These are phyloP conservation scores for Brachionus plicatilis DNA, from an alignment of 1,140 invertebrate species.

Conservation along the genomic window DNA sequence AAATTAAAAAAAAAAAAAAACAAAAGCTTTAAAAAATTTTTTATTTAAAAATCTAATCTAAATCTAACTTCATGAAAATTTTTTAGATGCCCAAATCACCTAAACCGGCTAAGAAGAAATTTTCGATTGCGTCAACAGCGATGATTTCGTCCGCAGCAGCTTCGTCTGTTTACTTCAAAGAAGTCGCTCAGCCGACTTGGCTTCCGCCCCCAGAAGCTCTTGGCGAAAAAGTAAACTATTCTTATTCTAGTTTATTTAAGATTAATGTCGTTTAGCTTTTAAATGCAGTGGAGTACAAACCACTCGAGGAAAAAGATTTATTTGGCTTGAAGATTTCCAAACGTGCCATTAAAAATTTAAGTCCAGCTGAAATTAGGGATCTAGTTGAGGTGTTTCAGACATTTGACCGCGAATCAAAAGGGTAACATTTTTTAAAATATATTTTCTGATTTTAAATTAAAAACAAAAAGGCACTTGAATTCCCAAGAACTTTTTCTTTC, in stretches of 20 bases:
- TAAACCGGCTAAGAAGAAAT: not conserved
- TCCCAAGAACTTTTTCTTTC: not conserved
- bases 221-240: slow-evolving; percentile 2
- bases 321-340: slow-evolving; percentile 30
- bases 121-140: not conserved
- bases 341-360: slow-evolving; percentile 29
- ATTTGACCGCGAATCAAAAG: not conserved
- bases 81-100: slow-evolving; percentile 6
- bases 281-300: slow-evolving; percentile 23
- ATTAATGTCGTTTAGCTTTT: not conserved
- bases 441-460: not conserved
- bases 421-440: not conserved
- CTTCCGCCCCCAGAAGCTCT: not conserved
- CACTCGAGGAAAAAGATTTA: slow-evolving; percentile 32
- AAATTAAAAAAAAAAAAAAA: not conserved
- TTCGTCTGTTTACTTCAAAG: not conserved
- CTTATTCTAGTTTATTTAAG: not conserved
- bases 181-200: not conserved
- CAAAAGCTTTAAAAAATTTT: not conserved
- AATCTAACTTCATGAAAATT: not conserved
- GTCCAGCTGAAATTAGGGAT: slow-evolving; percentile 30
- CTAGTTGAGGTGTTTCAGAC: slow-evolving; percentile 16
- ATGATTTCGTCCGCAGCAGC: not conserved
- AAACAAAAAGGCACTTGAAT: not conserved
- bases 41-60: too few relatives aligned